Evolutionary conservation across 2,888 invertebrate species (phyloP), one percentile per base, ranked within the genome.

Genomic region (Lissonota sp.): DNA sequence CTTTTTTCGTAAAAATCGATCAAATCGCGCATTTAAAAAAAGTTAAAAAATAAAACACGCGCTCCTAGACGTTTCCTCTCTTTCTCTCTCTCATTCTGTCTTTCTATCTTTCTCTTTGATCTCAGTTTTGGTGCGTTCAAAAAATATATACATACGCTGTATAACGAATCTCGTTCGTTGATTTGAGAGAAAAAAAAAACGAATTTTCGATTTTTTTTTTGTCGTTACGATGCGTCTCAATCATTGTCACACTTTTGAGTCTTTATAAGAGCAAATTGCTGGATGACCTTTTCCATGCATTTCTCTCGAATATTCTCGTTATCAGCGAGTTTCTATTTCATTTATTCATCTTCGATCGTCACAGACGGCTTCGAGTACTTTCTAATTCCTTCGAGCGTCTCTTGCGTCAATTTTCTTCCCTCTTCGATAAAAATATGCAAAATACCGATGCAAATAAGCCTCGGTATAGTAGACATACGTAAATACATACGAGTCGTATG

Each of bases 351-450:
- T 55, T 73, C 49, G 40, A 40, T 64, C 70, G 44, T 62, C 63
- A 73, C 49, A 64, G 44, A 76, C 42, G 55, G 55, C 46, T 58
- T 60, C 26, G 58, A 77, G 70, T 67, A 67, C 60, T 72, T 69
- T 53, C 55, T 51, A 73, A 66, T 37, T 55, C 53, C 6, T 44
- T 44, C 10, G 6, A 8, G 10, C 44, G 10, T 10, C 44, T 44
- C 10, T 4, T 10, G 44, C 26, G 26, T 26, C 3, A 26, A 26
- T 69, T 67, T 73, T 84, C 73, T 85, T 80, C 79, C 46, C 84
- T 80, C 77, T 80, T 71, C 82, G 82, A 86, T 85, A 83, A 87
- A 87, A 86, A 85, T 86, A 86, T 87, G 86, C 83, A 86, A 84
- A 87, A 86, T 81, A 82, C 85, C 83, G 85, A 85, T 73, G 83